Evolutionary conservation across 2,113 vertebrate genomes (phyloP), one percentile per base, ranked within the genome.

Genomic region (Nerophis lumbriciformis): DNA sequence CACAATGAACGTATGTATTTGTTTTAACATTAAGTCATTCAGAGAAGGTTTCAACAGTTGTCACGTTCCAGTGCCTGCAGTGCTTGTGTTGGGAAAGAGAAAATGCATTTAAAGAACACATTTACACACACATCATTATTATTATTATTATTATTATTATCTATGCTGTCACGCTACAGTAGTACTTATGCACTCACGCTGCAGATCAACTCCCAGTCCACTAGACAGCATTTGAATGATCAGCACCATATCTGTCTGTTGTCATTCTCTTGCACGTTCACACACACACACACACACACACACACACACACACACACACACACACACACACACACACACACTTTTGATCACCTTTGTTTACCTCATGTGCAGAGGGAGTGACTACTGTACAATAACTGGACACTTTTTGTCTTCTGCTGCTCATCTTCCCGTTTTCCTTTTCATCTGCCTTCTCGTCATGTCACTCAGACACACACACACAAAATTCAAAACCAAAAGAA

Each of bases 51-150:
- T 81, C 81, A 44, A 81, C 83, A 79, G 75, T 83, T 88, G 86
- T 88, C 51, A 28, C 82, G 88, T 87, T 90, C 59, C 73, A 86
- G 87, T 88, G 87, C 85, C 87, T 86, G 82, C 78, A 71, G 62
- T 71, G 78, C 81, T 80, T 76, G 73, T 84, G 79, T 82, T 59
- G 61, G 73, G 90, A 79, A 85, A 79, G 81, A 88, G 66, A 82
- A 84, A 85, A 85, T 49, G 47, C 28, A 28, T 28, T 28, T 28
- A 3, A 28, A 28, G 28, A 54, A 61, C 39, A 45, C 63, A 39
- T 15, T 44, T 12, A 50, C 38, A 59, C 54, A 62, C 44, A 10
- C 48, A 28, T 28, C 28, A 28, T 28, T 28, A 28, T 28, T 28
- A 28, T 28, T 28, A 28, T 28, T 28, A 28, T 28, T 28, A 28